Evolutionary conservation across 2,888 invertebrate genomes (phyloP).

Genomic region (Pristionchus japonicus): DNA sequence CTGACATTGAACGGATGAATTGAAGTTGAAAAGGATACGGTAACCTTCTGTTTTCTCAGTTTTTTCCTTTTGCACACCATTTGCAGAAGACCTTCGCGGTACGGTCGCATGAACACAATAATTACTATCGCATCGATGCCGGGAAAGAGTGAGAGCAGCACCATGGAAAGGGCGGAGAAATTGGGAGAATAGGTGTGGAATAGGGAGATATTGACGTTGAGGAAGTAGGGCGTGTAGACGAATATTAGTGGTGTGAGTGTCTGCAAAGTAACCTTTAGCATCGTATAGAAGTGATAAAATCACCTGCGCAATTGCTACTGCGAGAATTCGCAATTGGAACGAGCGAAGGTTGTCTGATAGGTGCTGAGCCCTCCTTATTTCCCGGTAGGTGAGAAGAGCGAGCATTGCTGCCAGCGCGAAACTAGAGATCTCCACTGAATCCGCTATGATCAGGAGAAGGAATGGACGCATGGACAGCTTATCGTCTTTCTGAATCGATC

Average conservation of each 20-base stretch:
- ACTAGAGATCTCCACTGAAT: not conserved
- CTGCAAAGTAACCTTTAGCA: not conserved
- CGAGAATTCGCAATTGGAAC: not conserved
- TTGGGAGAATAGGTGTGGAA: not conserved
- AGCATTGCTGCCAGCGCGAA: not conserved
- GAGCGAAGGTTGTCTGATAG: not conserved
- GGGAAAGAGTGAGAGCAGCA: not conserved
- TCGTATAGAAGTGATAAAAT: not conserved
- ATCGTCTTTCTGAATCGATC: not conserved
- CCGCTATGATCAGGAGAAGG: not conserved
- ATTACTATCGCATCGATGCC: not conserved
- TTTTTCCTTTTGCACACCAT: not conserved
- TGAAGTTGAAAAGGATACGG: not conserved
- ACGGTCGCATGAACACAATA: not conserved
- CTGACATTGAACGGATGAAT: not conserved
- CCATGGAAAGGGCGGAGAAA: not conserved
- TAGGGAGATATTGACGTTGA: not conserved
- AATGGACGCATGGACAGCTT: not conserved
- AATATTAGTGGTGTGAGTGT: not conserved
- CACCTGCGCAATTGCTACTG: not conserved
- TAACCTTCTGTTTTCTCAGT: too few relatives aligned
- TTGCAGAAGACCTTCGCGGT: not conserved
- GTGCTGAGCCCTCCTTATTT: not conserved
- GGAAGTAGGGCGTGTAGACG: not conserved
- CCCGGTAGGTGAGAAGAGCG: not conserved